Percentiles rank a stretch among this genome's conserved stretches.
Conservation (phyloP, 2,888 invertebrate species). For the Plebejus argus region DNA sequence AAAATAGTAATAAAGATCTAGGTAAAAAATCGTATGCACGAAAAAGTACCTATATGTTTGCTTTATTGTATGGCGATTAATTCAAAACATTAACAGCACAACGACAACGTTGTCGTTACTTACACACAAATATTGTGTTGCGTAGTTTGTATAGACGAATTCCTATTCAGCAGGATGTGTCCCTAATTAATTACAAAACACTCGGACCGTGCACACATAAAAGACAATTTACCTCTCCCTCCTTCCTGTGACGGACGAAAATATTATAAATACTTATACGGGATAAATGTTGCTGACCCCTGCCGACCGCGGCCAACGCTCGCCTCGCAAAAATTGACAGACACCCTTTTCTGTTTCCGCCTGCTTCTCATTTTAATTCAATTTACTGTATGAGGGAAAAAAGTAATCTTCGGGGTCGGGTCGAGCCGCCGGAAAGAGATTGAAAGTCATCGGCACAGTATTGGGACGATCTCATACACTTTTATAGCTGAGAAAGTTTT, state of each 20-base stretch:
- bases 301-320: slow-evolving; percentile 4
- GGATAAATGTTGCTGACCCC: slow-evolving; percentile 34
- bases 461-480: slow-evolving; percentile 79
- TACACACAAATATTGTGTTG: neutral
- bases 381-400: slow-evolving; percentile 77
- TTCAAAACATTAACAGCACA: neutral
- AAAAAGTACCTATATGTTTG: neutral
- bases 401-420: slow-evolving; percentile 78
- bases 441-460: slow-evolving; percentile 77
- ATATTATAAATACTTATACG: slow-evolving; percentile 48
- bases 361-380: slow-evolving; percentile 78
- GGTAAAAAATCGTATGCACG: neutral
- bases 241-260: neutral
- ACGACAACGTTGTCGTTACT: neutral
- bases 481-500: slow-evolving; percentile 76
- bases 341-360: slow-evolving; percentile 74
- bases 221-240: slow-evolving; percentile 24
- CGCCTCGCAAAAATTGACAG: slow-evolving; percentile 64
- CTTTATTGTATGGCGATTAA: neutral
- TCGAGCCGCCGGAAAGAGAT: slow-evolving; percentile 73
- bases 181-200: slow-evolving; percentile 18
- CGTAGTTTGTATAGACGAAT: neutral
- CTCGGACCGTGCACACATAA: slow-evolving; percentile 2
- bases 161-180: slow-evolving; percentile 6
- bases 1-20: neutral